Base-by-base conservation (phyloP, 2,888 invertebrate species). In the Yponomeuta cagnagella region DNA sequence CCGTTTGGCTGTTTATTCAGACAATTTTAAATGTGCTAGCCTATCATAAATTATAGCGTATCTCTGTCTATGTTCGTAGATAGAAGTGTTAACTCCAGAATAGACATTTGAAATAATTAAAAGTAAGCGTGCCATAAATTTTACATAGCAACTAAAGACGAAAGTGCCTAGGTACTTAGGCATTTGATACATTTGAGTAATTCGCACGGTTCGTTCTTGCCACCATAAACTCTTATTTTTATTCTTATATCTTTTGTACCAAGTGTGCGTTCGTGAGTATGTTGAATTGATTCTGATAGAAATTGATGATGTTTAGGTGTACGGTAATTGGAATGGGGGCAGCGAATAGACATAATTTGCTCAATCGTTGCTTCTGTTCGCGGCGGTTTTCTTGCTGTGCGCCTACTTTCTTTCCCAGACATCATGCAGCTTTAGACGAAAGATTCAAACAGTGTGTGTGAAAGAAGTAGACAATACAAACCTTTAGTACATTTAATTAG, bases 401-500 rank as follows among this genome's bases (percentile, higher is more conserved):
- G 43, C 43, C 43, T 43, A 43, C 43, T 43, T 43, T 43, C 8
- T 58, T 12, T 58, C 52, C 15, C 52, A 58, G 52, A 12, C 15
- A 58, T 58, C 15, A 15, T 58, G 3, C 52, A 58, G 15, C 43
- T 43, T 43, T 8, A 43, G 43, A 43, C 9, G 5, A 43, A 43
- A 43, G 6, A 43, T 8, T 68, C 66, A 72, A 63, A 74, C 66
- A 73, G 74, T 73, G 74, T 71, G 72, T 71, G 72, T 74, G 73
- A 75, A 74, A 73, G 71, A 71, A 71, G 69, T 15, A 66, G 10
- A 58, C 64, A 48, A 71, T 69, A 69, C 63, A 72, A 76, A 71
- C 73, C 68, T 74, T 73, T 80, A 83, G 84, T 84, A 84, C 83
- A 83, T 79, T 74, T 75, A 72, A 52, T 81, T 84, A 84, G 84